Conservation (phyloP, 2,888 invertebrate species). For the Sialis lutaria region DNA sequence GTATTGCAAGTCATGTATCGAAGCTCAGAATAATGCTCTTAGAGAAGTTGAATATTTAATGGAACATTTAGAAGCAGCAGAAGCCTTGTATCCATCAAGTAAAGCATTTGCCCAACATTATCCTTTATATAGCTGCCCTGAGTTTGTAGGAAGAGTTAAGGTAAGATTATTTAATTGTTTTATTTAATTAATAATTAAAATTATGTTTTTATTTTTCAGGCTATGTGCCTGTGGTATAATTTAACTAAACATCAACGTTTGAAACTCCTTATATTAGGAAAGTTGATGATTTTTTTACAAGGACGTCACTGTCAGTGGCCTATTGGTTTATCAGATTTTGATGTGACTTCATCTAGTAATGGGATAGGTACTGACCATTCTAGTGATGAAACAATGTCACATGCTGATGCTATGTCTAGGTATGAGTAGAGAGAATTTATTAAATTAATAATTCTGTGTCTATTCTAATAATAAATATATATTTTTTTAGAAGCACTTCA, state of each 20-base stretch:
- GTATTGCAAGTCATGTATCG: slow-evolving; percentile 51
- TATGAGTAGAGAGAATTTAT: neutral
- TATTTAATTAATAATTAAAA: neutral
- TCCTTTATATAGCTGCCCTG: slow-evolving; percentile 44
- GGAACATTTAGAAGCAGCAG: slow-evolving; percentile 54
- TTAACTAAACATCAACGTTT: slow-evolving; percentile 69
- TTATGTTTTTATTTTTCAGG: slow-evolving; percentile 27
- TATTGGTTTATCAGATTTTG: slow-evolving; percentile 17
- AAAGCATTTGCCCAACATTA: slow-evolving; percentile 60
- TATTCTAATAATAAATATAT: neutral
- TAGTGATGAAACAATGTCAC: neutral
- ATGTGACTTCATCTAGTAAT: slow-evolving; percentile 8
- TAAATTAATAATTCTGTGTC: neutral
- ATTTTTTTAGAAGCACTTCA: neutral
- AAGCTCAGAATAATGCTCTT: slow-evolving; percentile 55
- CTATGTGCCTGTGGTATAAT: slow-evolving; percentile 86
- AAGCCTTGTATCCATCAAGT: slow-evolving; percentile 69
- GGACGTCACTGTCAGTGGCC: slow-evolving; percentile 13
- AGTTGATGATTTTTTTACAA: slow-evolving; percentile 34
- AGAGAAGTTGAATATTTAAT: slow-evolving; percentile 55
- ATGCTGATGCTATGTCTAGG: neutral
- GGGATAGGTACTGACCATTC: slow-evolving; percentile 2
- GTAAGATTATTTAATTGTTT: slow-evolving; percentile 15
- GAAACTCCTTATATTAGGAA: slow-evolving; percentile 57
- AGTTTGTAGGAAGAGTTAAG: slow-evolving; percentile 49